Percentiles rank a stretch among this genome's conserved stretches.
Conservation (phyloP, 2,797 vertebrate species). For the Circus cinereus region DNA sequence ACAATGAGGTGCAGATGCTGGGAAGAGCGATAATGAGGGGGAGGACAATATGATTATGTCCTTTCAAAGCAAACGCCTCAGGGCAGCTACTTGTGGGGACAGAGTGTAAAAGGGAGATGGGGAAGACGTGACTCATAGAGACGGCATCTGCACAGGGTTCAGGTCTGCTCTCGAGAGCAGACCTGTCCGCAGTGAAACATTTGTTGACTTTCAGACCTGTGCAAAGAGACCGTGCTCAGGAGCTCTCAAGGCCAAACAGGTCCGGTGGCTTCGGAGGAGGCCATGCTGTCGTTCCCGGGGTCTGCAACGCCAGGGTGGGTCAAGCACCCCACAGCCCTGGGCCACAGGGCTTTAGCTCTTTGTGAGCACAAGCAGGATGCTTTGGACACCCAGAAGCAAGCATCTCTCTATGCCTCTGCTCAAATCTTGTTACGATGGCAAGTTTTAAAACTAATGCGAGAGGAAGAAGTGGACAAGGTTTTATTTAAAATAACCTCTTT, state of each 20-base stretch:
- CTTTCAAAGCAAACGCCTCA: conserved; percentile 20
- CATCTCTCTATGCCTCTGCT: neutral
- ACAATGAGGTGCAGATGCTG: conserved; percentile 48
- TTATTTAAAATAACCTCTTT: neutral
- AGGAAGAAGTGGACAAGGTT: neutral
- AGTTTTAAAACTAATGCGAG: neutral
- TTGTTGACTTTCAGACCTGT: neutral
- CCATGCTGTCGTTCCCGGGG: neutral
- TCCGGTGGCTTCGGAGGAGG: neutral
- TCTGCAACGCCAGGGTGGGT: neutral
- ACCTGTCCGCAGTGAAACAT: neutral
- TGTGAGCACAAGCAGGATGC: neutral
- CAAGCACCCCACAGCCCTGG: neutral
- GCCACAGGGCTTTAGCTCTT: neutral
- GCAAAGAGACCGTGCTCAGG: neutral
- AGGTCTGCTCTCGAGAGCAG: neutral
- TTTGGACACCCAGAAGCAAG: neutral
- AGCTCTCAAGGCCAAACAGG: neutral
- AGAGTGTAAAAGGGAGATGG: conserved; percentile 1
- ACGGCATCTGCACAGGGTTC: neutral
- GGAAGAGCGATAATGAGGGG: conserved; percentile 25
- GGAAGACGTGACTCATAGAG: conserved; percentile 11
- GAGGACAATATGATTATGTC: conserved; percentile 34
- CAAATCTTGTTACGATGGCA: neutral
- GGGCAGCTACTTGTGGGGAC: conserved; percentile 28